Evolutionary conservation across 1,140 invertebrate genomes (phyloP).

Genomic region (Sitophilus oryzae): DNA sequence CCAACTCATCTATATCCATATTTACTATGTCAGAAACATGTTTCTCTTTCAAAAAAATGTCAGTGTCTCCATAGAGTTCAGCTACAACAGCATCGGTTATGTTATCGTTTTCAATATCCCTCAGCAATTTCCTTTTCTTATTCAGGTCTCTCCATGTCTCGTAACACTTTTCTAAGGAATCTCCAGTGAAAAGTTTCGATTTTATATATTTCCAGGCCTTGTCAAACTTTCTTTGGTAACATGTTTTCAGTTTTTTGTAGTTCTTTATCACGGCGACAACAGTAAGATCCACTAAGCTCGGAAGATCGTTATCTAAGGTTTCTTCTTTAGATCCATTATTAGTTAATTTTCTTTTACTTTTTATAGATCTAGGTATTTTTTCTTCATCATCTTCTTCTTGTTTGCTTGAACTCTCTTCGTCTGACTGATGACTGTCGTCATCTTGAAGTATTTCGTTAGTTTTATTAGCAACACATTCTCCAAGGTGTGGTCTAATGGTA

Average conservation of each 20-base stretch:
- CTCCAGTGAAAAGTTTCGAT: conserved; percentile 16
- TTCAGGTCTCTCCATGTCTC: conserved; percentile 33
- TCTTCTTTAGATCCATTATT: conserved; percentile 7
- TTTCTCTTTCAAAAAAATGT: conserved; percentile 32
- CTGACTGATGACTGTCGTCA: neutral
- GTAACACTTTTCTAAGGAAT: conserved; percentile 27
- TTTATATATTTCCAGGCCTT: conserved; percentile 32
- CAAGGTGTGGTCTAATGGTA: conserved; percentile 25
- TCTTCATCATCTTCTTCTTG: neutral
- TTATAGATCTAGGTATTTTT: neutral
- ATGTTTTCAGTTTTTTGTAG: conserved; percentile 20
- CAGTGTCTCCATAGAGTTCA: conserved; percentile 31
- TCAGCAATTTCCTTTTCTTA: conserved; percentile 34
- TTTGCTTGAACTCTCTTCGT: neutral
- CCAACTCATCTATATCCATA: conserved; percentile 27
- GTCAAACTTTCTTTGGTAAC: conserved; percentile 29
- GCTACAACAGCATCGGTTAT: conserved; percentile 28
- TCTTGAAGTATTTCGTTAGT: conserved; percentile 2
- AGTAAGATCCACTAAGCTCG: conserved; percentile 29
- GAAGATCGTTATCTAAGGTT: neutral
- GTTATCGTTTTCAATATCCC: conserved; percentile 33
- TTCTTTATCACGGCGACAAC: conserved; percentile 30
- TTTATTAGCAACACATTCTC: conserved; percentile 24
- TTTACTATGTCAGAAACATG: conserved; percentile 23
- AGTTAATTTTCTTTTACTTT: conserved; percentile 8